Conservation (phyloP, 2,888 invertebrate species). For the Nemotelus nigrinus region DNA sequence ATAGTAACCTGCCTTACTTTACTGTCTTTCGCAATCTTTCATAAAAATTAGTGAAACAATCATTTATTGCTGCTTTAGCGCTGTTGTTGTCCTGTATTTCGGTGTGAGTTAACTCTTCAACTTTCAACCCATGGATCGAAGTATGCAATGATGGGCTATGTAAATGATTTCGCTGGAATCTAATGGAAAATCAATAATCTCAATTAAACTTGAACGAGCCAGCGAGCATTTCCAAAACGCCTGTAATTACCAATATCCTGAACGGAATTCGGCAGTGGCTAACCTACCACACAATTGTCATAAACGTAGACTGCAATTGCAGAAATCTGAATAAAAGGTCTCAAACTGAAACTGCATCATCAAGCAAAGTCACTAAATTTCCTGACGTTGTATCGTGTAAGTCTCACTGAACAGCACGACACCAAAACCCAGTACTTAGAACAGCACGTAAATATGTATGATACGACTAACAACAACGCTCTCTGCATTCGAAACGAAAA, state of each 20-base stretch:
- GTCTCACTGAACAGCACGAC: not conserved
- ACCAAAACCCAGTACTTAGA: conserved; percentile 1
- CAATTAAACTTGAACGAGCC: conserved; percentile 15
- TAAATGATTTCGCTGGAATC: not conserved
- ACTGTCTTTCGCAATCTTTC: too few species aligned
- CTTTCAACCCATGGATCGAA: too few species aligned
- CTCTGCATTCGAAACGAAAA: conserved; percentile 47
- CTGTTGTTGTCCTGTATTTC: too few species aligned
- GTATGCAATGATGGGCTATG: too few species aligned
- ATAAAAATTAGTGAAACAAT: too few species aligned
- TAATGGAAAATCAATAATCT: conserved; percentile 36
- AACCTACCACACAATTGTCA: conserved; percentile 6
- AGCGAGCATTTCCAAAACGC: not conserved
- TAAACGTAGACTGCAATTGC: conserved; percentile 39
- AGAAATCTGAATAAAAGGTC: conserved; percentile 35
- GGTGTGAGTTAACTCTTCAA: too few species aligned
- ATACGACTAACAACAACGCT: conserved; percentile 5
- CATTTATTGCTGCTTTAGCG: too few species aligned
- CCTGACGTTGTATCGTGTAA: not conserved
- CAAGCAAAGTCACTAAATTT: conserved; percentile 30
- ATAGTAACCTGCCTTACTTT: too few species aligned
- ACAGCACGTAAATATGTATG: conserved; percentile 16
- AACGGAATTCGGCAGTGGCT: not conserved
- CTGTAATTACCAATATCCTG: conserved; percentile 14
- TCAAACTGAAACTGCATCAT: conserved; percentile 39